phyloP scores from a whole-genome alignment of 2,797 vertebrate species.

The Melanotaenia parkinsoni region DNA sequence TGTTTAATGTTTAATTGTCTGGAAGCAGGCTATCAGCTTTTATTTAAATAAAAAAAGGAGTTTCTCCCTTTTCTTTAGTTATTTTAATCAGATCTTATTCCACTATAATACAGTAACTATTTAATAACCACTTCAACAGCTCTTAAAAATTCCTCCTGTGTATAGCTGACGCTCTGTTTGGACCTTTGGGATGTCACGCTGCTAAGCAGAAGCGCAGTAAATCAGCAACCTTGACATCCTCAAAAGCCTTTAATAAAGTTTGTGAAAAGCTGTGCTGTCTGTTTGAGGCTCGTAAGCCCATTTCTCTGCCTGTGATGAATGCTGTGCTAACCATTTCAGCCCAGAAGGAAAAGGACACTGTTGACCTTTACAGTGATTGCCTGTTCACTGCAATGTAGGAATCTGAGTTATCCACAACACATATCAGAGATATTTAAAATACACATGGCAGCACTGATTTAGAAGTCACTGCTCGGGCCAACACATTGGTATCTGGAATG shows the following conservation, averaged over 20 bases:
- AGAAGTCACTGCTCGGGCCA: conserved; percentile 43
- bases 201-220: conserved; percentile 69
- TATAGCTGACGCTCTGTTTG: conserved; percentile 65
- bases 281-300: conserved; percentile 46
- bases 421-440: conserved; percentile 61
- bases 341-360: conserved; percentile 34
- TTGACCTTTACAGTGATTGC: conserved; percentile 63
- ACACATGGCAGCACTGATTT: conserved; percentile 38
- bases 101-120: conserved; percentile 78
- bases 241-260: conserved; percentile 72
- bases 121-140: conserved; percentile 80
- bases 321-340: conserved; percentile 54
- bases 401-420: conserved; percentile 55
- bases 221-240: conserved; percentile 67
- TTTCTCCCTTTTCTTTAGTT: conserved; percentile 51
- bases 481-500: conserved; percentile 19
- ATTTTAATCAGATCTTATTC: conserved; percentile 81
- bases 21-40: conserved; percentile 63
- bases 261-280: conserved; percentile 58
- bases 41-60: conserved; percentile 12
- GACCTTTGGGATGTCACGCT: conserved; percentile 64
- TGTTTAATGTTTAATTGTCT: conserved; percentile 73
- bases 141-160: conserved; percentile 82
- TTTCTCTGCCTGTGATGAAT: conserved; percentile 61
- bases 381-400: conserved; percentile 50